A percentile compares a stretch with the other conserved stretches of the same genome.
phyloP scores from a whole-genome alignment of 2,113 vertebrate genomes.

The Thomomys bottae region DNA sequence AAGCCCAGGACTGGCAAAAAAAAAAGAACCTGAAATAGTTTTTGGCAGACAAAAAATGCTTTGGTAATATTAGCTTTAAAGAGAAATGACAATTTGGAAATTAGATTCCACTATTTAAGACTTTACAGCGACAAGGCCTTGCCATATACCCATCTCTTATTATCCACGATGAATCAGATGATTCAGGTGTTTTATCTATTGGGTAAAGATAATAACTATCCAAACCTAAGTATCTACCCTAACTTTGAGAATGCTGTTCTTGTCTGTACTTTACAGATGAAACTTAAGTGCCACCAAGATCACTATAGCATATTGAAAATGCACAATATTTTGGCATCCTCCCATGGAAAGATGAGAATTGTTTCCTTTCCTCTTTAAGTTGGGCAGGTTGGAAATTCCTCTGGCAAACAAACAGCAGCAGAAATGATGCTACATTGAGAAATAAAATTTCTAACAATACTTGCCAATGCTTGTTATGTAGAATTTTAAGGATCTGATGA shows the following conservation, averaged over 20 bases:
- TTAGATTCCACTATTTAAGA: not conserved
- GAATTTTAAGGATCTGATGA: not conserved
- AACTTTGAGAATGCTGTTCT: not conserved
- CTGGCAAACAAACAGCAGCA: not conserved
- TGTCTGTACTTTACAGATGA: not conserved
- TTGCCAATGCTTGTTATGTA: not conserved
- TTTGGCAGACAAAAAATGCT: not conserved
- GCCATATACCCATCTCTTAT: not conserved
- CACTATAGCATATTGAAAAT: not conserved
- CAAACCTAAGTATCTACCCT: not conserved
- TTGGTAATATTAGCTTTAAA: slow-evolving; percentile 19
- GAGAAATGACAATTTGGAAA: not conserved
- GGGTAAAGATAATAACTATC: not conserved
- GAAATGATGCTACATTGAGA: not conserved
- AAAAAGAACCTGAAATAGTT: not conserved
- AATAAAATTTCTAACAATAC: not conserved
- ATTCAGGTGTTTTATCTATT: not conserved
- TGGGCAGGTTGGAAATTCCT: not conserved
- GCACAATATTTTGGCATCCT: not conserved
- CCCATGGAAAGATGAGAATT: not conserved
- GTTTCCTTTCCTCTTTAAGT: not conserved
- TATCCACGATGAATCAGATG: not conserved
- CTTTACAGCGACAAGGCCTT: not conserved
- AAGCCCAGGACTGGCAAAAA: too few species aligned
- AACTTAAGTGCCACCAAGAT: not conserved